These are phyloP conservation scores for Protodeltote pygarga DNA, from an alignment of 2,888 invertebrate species.

Conservation along the genomic window DNA sequence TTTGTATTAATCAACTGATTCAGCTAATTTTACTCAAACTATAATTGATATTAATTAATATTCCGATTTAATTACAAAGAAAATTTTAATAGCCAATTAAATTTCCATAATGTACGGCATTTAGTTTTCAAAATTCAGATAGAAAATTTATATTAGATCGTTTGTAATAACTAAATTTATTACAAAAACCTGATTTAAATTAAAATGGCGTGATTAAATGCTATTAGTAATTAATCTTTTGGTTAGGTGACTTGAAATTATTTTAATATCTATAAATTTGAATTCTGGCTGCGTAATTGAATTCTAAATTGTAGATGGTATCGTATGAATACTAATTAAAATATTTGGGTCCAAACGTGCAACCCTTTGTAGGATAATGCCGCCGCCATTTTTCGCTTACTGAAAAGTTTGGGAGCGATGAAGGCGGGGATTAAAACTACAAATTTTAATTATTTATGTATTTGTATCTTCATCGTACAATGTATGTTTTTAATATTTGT, in stretches of 20 bases:
- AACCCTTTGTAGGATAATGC: too few relatives aligned
- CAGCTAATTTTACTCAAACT: slow-evolving; percentile 20
- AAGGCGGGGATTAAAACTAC: too few relatives aligned
- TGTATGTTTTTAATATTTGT: too few relatives aligned
- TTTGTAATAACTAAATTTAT: slow-evolving; percentile 26
- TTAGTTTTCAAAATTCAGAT: slow-evolving; percentile 25
- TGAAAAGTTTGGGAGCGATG: too few relatives aligned
- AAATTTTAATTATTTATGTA: too few relatives aligned
- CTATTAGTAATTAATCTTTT: slow-evolving; percentile 10
- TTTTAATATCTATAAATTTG: background rate
- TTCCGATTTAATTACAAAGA: slow-evolving; percentile 17
- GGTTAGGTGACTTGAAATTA: background rate
- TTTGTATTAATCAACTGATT: slow-evolving; percentile 18
- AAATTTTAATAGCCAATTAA: slow-evolving; percentile 6
- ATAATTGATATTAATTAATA: slow-evolving; percentile 36
- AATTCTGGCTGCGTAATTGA: background rate
- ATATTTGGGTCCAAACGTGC: too few relatives aligned
- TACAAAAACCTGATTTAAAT: slow-evolving; percentile 24
- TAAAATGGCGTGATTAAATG: slow-evolving; percentile 11
- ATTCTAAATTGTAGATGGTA: too few relatives aligned
- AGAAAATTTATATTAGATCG: slow-evolving; percentile 24
- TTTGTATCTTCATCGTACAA: too few relatives aligned
- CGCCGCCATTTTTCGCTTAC: too few relatives aligned
- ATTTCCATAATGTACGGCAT: slow-evolving; percentile 27
- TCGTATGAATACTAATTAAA: too few relatives aligned